These are phyloP conservation scores for Triplophysa yarkandensis DNA, from an alignment of 2,797 vertebrate genomes.

Conservation along the genomic window DNA sequence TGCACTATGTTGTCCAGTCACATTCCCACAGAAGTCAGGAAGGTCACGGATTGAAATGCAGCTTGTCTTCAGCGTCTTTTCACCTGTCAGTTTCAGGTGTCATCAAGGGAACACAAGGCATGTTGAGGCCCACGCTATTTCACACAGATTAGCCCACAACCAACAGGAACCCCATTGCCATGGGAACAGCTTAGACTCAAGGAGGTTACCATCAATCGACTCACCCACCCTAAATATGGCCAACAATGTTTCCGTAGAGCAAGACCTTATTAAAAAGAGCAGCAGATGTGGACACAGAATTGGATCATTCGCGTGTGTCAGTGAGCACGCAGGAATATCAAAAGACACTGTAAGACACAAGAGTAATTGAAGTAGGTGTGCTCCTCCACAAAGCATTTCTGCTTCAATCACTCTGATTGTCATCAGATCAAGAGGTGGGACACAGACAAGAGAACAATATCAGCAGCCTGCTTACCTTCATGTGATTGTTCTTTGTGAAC, in stretches of 20 bases:
- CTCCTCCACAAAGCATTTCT: slow-evolving; percentile 27
- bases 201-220: background rate
- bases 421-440: slow-evolving; percentile 34
- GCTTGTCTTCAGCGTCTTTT: background rate
- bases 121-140: background rate
- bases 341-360: slow-evolving; percentile 54
- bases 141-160: slow-evolving; percentile 31
- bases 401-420: slow-evolving; percentile 33
- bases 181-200: slow-evolving; percentile 17
- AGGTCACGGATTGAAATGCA: slow-evolving; percentile 5
- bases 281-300: background rate
- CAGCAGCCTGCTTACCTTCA: slow-evolving; percentile 8
- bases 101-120: slow-evolving; percentile 11
- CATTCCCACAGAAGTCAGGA: background rate
- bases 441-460: slow-evolving; percentile 30
- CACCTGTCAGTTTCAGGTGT: slow-evolving; percentile 32
- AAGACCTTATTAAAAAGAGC: background rate
- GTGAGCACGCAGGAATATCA: slow-evolving; percentile 52
- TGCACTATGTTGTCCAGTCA: background rate
- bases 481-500: background rate
- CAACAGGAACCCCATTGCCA: slow-evolving; percentile 10
- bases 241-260: background rate
- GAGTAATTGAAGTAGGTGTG: slow-evolving; percentile 53
- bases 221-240: slow-evolving; percentile 3
- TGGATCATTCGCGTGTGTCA: background rate